These are phyloP conservation scores for Griposia aprilina DNA, from an alignment of 2,888 invertebrate species.

Conservation along the genomic window DNA sequence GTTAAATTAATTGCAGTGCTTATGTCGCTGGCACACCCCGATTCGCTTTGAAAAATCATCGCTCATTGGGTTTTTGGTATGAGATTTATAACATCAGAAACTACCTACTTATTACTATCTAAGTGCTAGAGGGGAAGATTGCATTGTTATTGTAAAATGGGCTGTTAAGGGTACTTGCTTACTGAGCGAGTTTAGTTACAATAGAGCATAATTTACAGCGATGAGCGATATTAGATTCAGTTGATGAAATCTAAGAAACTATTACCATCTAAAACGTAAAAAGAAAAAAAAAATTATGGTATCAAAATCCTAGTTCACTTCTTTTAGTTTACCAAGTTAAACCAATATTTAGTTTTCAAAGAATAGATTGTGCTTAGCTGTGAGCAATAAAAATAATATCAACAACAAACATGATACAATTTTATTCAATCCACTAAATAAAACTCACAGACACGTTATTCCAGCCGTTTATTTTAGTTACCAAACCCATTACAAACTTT, in stretches of 20 bases:
- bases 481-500: slow-evolving; percentile 39
- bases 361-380: neutral
- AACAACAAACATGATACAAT: slow-evolving; percentile 11
- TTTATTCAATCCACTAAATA: slow-evolving; percentile 22
- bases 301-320: neutral
- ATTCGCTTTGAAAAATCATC: slow-evolving; percentile 88
- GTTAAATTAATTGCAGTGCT: slow-evolving; percentile 88
- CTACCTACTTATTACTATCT: slow-evolving; percentile 62
- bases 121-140: slow-evolving; percentile 40
- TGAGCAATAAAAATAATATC: slow-evolving; percentile 11
- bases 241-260: neutral
- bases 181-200: neutral
- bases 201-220: slow-evolving; percentile 22
- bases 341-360: slow-evolving; percentile 4
- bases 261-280: neutral
- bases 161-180: slow-evolving; percentile 9
- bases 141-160: slow-evolving; percentile 40
- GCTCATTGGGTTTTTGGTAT: slow-evolving; percentile 77
- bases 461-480: slow-evolving; percentile 47
- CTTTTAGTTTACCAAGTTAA: neutral
- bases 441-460: slow-evolving; percentile 15
- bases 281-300: neutral
- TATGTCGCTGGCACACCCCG: slow-evolving; percentile 84
- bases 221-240: slow-evolving; percentile 1
- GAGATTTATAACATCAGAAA: slow-evolving; percentile 76